Evolutionary conservation across 2,113 vertebrate genomes (phyloP).

Genomic region (Microcebus jonahi): DNA sequence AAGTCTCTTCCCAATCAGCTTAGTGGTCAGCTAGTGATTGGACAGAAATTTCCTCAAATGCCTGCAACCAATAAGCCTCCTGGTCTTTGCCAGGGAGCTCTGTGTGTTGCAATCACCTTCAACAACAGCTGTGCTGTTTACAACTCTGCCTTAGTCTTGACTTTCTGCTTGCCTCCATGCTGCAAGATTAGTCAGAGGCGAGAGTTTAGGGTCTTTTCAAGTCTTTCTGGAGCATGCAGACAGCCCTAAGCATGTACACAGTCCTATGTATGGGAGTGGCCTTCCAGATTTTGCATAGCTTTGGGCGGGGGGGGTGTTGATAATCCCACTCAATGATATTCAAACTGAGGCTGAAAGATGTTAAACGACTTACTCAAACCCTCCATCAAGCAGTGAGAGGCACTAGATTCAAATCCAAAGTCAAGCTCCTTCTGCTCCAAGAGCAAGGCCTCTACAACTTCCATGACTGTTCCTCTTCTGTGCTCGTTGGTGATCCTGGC

Average conservation of each 20-base stretch:
- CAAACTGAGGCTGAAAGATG: background rate
- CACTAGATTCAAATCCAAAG: background rate
- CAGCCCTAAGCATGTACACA: fast-evolving
- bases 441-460: background rate
- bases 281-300: background rate
- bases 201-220: background rate
- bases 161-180: background rate
- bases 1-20: background rate
- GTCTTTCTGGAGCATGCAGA: background rate
- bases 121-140: background rate
- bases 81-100: background rate
- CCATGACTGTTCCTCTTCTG: background rate
- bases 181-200: background rate
- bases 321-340: background rate
- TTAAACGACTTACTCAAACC: background rate
- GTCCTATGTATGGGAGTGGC: fast-evolving
- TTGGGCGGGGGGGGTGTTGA: background rate
- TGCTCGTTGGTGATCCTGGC: background rate
- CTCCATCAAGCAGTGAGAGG: background rate
- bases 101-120: background rate
- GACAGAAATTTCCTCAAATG: background rate
- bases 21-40: background rate
- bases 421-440: background rate
- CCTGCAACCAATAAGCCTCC: background rate
- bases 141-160: background rate